Percentiles rank a stretch among this genome's conserved stretches.
phyloP scores from a whole-genome alignment of 2,113 vertebrate genomes.

The Marmota monax region DNA sequence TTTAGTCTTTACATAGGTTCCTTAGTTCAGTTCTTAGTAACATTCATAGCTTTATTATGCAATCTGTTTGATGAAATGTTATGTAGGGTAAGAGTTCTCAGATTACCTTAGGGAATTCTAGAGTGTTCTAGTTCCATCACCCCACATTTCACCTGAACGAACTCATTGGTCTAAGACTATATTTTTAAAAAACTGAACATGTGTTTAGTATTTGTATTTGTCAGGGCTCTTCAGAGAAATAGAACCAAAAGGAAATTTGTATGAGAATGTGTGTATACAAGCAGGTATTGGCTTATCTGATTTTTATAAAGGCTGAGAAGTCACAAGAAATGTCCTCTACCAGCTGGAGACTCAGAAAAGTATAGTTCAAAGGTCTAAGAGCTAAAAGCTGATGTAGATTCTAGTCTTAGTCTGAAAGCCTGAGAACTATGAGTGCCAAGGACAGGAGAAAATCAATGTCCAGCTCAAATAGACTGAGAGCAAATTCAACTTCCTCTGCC shows the following conservation, averaged over 20 bases:
- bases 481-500: background rate
- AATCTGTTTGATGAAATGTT: conserved; percentile 1
- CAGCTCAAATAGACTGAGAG: background rate
- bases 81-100: background rate
- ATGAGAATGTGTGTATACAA: no score
- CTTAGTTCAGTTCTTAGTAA: conserved; percentile 43
- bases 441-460: background rate
- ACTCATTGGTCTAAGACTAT: background rate
- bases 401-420: background rate
- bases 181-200: conserved; percentile 42
- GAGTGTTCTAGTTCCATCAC: background rate
- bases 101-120: background rate
- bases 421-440: background rate
- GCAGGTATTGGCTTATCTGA: background rate
- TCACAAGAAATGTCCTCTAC: background rate
- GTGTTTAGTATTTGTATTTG: background rate
- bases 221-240: background rate
- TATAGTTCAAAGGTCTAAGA: background rate
- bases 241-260: background rate
- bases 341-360: background rate
- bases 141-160: background rate
- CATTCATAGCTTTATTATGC: background rate
- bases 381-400: background rate
- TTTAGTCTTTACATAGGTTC: background rate
- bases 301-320: background rate